phyloP scores from a whole-genome alignment of 2,888 invertebrate species.

The Tuta absoluta region DNA sequence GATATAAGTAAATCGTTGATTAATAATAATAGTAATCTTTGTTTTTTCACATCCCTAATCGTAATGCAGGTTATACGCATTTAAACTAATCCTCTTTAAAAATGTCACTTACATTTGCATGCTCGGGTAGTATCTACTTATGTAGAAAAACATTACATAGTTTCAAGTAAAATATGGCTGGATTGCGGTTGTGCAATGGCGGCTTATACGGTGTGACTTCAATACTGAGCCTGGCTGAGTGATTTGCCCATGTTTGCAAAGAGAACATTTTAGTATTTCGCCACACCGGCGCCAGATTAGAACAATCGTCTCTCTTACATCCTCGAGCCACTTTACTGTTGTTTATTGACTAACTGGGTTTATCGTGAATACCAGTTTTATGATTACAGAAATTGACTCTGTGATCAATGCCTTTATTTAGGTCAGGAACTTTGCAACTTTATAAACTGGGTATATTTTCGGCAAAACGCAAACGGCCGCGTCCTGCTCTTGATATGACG shows the following conservation, averaged over 20 bases:
- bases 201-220: conserved; percentile 35
- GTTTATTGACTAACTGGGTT: conserved; percentile 11
- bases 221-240: conserved; percentile 34
- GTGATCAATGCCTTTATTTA: neutral
- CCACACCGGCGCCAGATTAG: conserved; percentile 39
- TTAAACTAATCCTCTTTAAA: conserved; percentile 53
- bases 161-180: conserved; percentile 37
- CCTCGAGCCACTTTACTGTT: conserved; percentile 17
- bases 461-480: conserved; percentile 3
- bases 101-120: conserved; percentile 56
- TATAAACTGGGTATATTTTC: conserved; percentile 1
- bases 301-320: conserved; percentile 25
- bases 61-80: conserved; percentile 30
- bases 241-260: conserved; percentile 40
- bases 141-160: conserved; percentile 49
- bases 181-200: conserved; percentile 42
- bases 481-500: conserved; percentile 22
- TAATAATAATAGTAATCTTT: neutral
- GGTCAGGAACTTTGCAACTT: neutral
- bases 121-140: conserved; percentile 38
- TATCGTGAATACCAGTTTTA: neutral
- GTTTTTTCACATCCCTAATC: neutral
- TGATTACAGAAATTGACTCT: neutral
- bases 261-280: conserved; percentile 42
- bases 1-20: no score